Percentiles rank a stretch among this genome's conserved stretches.
Conservation (phyloP, 2,888 invertebrate genomes). For the Habrosyne pyritoides region DNA sequence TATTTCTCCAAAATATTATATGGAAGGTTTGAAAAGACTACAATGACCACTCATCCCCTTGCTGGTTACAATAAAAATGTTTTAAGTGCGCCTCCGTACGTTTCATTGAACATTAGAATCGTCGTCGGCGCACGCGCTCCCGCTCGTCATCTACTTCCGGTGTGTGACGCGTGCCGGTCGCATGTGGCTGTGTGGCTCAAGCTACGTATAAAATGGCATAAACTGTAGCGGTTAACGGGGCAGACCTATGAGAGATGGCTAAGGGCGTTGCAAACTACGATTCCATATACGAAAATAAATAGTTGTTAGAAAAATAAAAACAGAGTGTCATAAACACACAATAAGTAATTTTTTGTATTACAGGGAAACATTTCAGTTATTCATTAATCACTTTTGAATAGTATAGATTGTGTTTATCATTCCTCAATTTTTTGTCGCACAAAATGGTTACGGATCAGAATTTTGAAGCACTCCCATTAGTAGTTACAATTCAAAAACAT, state of each 20-base stretch:
- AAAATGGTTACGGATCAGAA: too few species aligned
- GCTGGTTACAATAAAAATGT: conserved; percentile 77
- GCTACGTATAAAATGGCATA: neutral
- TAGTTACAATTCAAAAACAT: too few species aligned
- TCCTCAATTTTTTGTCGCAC: too few species aligned
- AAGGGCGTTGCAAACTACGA: too few species aligned
- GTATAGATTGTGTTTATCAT: too few species aligned
- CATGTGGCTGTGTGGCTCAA: conserved; percentile 27
- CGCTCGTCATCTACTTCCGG: conserved; percentile 71
- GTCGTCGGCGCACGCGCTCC: conserved; percentile 70
- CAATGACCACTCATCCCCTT: conserved; percentile 53
- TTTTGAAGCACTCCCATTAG: too few species aligned
- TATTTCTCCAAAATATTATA: conserved; percentile 3
- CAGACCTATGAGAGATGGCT: too few species aligned
- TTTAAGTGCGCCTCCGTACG: conserved; percentile 81
- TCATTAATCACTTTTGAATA: too few species aligned
- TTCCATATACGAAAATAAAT: neutral
- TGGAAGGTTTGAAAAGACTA: conserved; percentile 38
- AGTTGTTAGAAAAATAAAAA: too few species aligned
- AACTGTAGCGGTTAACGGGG: neutral
- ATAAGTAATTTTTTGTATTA: too few species aligned
- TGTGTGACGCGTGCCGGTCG: conserved; percentile 62
- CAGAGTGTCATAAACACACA: too few species aligned
- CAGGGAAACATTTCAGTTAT: too few species aligned
- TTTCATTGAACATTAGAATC: conserved; percentile 75